A percentile compares a stretch with the other conserved stretches of the same genome.
phyloP scores from a whole-genome alignment of 2,113 vertebrate genomes.

The Cyanocitta stelleri region DNA sequence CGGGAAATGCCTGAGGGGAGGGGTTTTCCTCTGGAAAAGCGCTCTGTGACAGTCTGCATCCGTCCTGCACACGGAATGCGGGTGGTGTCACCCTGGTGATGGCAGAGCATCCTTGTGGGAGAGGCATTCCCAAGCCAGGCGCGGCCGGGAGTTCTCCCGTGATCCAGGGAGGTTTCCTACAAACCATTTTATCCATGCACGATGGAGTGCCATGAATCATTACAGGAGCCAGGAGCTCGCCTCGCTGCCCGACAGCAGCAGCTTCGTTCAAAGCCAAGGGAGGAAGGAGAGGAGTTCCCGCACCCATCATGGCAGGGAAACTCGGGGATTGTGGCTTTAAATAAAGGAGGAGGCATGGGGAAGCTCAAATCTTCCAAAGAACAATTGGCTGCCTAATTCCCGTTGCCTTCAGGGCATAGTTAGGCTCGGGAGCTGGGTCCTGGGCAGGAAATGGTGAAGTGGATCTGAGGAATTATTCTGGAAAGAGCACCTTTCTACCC shows the following conservation, averaged over 20 bases:
- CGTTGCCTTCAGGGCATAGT: not conserved
- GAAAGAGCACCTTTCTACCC: not conserved
- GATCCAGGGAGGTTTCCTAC: not conserved
- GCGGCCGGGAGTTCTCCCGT: not conserved
- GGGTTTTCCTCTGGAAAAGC: not conserved
- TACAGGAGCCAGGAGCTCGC: rapidly evolving
- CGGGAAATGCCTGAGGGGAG: not conserved
- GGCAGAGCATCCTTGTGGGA: not conserved
- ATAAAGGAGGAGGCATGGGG: not conserved
- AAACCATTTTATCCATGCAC: not conserved
- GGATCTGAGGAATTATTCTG: not conserved
- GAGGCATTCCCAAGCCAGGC: rapidly evolving
- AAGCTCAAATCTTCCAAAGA: not conserved
- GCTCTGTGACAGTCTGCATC: rapidly evolving
- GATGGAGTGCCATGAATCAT: not conserved
- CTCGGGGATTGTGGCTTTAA: not conserved
- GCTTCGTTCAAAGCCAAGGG: not conserved
- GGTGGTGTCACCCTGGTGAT: rapidly evolving
- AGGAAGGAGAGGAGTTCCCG: not conserved
- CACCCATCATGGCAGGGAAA: not conserved
- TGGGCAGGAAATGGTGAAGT: not conserved
- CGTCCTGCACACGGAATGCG: not conserved
- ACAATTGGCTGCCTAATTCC: not conserved
- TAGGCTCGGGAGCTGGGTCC: not conserved
- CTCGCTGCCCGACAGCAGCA: not conserved